Base-by-base conservation (phyloP, 2,888 invertebrate genomes). In the Norana najaformis region DNA sequence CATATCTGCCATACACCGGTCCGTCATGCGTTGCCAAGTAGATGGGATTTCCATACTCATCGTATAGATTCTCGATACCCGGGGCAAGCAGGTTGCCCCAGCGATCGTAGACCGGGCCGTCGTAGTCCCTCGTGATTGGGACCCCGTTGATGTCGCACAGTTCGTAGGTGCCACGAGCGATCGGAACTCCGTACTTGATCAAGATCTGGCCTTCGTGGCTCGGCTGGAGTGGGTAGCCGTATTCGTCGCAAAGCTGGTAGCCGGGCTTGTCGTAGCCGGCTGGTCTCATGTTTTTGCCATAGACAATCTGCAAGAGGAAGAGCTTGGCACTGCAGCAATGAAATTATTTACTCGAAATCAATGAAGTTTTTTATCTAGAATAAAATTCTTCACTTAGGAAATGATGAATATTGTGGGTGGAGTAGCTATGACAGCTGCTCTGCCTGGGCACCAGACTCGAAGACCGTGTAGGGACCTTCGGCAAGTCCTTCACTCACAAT, bases 211-310 rank as follows among this genome's bases (percentile, higher is more conserved):
- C 85, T 30, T 85, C 85, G 36, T 85, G 85, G 85, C 18, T 85
- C 36, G 85, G 85, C 20, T 23, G 18, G 85, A 85, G 20, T 11
- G 85, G 85, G 37, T 85, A 85, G 85, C 85, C 85, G 85, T 85
- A 85, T 85, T 85, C 85, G 37, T 85, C 85, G 85, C 85, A 85
- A 8, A 85, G 85, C 36, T 85, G 85, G 36, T 85, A 85, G 85
- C 85, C 85, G 16, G 85, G 37, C 14, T 85, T 85, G 85, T 85
- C 85, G 18, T 85, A 85, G 14, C 85, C 85, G 36, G 85, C 85
- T 8, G 85, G 85, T 37, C 37, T 85, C 85, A 85, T 85, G 85
- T 85, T 85, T 85, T n/a, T 85, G 85, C 85, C 85, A 23, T 85
- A 85, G 37, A 13, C 85, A 85, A 85, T 36, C 85, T 85, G 85